A percentile compares a stretch with the other conserved stretches of the same genome.
These are phyloP conservation scores for Calephelis nemesis DNA, from an alignment of 1,140 invertebrate genomes.

Conservation along the genomic window DNA sequence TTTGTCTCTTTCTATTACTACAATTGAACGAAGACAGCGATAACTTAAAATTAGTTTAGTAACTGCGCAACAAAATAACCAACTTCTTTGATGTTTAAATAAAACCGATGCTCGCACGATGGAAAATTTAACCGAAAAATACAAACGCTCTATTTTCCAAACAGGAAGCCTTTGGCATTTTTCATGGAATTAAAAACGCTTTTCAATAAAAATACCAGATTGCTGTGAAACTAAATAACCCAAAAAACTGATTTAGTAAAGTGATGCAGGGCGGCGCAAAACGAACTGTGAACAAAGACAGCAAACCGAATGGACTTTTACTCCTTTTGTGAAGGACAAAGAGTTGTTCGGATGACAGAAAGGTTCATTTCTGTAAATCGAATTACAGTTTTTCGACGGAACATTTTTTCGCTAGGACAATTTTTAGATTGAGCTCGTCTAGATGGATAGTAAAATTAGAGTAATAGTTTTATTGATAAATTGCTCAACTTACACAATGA, in stretches of 20 bases:
- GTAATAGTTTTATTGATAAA: conserved; percentile 18
- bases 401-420: conserved; percentile 19
- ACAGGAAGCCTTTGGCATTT: background rate
- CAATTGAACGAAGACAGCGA: too few species aligned
- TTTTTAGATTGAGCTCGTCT: conserved; percentile 24
- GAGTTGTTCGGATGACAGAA: conserved; percentile 20
- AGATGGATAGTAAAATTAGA: conserved; percentile 24
- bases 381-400: conserved; percentile 24
- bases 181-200: background rate
- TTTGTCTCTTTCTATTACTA: too few species aligned
- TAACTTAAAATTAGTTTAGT: too few species aligned
- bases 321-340: conserved; percentile 22
- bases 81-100: too few species aligned
- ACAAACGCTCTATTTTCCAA: too few species aligned
- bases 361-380: conserved; percentile 23
- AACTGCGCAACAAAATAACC: too few species aligned
- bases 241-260: conserved; percentile 18
- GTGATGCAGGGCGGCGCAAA: conserved; percentile 12
- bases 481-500: background rate
- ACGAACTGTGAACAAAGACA: conserved; percentile 21
- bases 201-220: conserved; percentile 1
- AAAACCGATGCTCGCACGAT: too few species aligned
- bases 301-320: conserved; percentile 3
- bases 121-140: too few species aligned
- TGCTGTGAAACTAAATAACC: conserved; percentile 11